Evolutionary conservation across 2,888 invertebrate genomes (phyloP).

Genomic region (Elgonia sp.): DNA sequence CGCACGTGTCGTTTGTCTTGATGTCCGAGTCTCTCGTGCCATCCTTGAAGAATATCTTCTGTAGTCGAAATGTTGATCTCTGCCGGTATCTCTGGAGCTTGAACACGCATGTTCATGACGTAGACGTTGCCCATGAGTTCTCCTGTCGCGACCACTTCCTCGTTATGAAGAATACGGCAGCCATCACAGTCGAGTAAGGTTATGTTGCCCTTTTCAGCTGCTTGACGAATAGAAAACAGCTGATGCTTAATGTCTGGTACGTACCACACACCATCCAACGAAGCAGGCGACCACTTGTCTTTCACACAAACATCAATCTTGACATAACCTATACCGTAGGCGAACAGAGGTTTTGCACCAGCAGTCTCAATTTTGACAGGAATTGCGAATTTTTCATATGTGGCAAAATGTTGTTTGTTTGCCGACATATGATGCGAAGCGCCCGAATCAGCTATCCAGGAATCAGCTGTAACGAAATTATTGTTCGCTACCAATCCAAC

Average conservation of each 20-base stretch:
- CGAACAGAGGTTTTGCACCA: not conserved
- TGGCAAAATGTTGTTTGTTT: constrained; percentile 53
- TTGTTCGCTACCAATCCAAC: constrained; percentile 60
- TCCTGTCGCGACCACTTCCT: constrained; percentile 66
- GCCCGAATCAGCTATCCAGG: constrained; percentile 71
- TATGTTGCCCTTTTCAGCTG: constrained; percentile 67
- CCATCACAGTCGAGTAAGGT: constrained; percentile 62
- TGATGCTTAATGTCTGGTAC: constrained; percentile 64
- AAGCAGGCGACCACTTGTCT: not conserved
- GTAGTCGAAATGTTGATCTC: constrained; percentile 69
- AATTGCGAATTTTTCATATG: not conserved
- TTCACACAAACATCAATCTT: not conserved
- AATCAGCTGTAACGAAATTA: constrained; percentile 65
- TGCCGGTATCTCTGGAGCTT: constrained; percentile 53
- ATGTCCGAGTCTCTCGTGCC: constrained; percentile 76
- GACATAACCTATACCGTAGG: not conserved
- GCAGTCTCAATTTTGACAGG: not conserved
- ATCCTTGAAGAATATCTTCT: constrained; percentile 75
- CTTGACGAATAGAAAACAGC: constrained; percentile 75
- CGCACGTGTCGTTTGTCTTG: constrained; percentile 78
- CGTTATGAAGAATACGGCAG: constrained; percentile 58
- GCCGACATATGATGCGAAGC: constrained; percentile 61
- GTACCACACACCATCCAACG: constrained; percentile 38
- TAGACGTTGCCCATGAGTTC: constrained; percentile 47
- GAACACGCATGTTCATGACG: constrained; percentile 72